Evolutionary conservation across 2,888 invertebrate genomes (phyloP), one percentile per base, ranked within the genome.

Genomic region (Athalia rosae): DNA sequence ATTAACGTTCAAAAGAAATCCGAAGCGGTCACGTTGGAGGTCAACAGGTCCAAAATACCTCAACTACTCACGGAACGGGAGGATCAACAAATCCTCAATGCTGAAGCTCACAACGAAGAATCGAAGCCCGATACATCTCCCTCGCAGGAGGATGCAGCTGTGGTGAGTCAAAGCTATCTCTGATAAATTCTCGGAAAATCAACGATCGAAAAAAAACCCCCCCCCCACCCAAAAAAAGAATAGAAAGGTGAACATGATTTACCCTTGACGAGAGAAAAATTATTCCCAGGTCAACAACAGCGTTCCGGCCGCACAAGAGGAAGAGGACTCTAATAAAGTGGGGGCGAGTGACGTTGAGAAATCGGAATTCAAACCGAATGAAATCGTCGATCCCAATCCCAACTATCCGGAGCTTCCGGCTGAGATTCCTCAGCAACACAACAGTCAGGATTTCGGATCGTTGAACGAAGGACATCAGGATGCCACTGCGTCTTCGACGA

Each of bases 281-380:
- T 28, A 28, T 28, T 28, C 2, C 7, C 58, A 71, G 71, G 45
- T 71, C 4, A 71, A 45, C n/a, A n/a, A n/a, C 71, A 71, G 45
- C 58, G 45, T 71, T 45, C 58, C 28, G 45, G 56, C 71, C 43
- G 58, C 28, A 28, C 28, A 56, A 2, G 71, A 56, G 4, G 45
- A 83, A 6, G 81, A 83, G 15, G 80, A 81, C 11, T 76, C 84
- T 61, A 79, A 82, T 73, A 83, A 82, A 69, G 64, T 84, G 4
- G 80, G 83, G 5, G 81, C 80, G 28, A 28, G 1, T n/a, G 83
- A 85, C 43, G 81, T 83, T n/a, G 84, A 83, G 58, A 83, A 83
- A 28, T 82, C 83, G 48, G 83, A 84, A 41, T 83, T 81, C 8
- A 82, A 80, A 73, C 84, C 83, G 13, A 85, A 86, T 77, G 84